These are phyloP conservation scores for Vulpes vulpes DNA, from an alignment of 2,113 vertebrate species.

Conservation along the genomic window DNA sequence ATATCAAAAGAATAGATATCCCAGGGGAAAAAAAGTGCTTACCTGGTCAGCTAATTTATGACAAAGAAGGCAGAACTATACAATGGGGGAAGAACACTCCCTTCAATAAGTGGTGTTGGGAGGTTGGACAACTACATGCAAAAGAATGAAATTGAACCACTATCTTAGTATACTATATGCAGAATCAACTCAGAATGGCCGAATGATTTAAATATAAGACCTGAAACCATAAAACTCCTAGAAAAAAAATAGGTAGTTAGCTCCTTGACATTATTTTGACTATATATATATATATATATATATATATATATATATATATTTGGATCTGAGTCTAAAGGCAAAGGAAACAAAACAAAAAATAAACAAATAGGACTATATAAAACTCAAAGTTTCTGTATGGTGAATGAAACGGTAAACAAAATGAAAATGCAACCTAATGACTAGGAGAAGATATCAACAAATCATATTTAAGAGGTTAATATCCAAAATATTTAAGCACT, in stretches of 20 bases:
- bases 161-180: not conserved
- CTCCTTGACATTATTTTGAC: not conserved
- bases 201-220: not conserved
- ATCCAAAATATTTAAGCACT: not conserved
- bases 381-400: not conserved
- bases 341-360: not conserved
- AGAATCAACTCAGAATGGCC: not conserved
- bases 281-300: too few relatives aligned
- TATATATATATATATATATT: too few relatives aligned
- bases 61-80: not conserved
- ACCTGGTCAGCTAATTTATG: not conserved
- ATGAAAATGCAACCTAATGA: not conserved
- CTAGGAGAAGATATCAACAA: not conserved
- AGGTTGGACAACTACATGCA: not conserved
- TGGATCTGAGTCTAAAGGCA: not conserved
- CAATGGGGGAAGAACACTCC: not conserved
- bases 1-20: not conserved
- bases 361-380: not conserved
- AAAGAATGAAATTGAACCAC: not conserved
- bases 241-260: not conserved
- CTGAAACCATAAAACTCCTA: not conserved
- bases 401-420: not conserved
- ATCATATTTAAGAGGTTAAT: not conserved
- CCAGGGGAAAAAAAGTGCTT: not conserved
- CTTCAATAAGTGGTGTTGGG: not conserved